Percentiles rank a stretch among this genome's conserved stretches.
phyloP scores from a whole-genome alignment of 2,797 vertebrate species.

The Prionace glauca region DNA sequence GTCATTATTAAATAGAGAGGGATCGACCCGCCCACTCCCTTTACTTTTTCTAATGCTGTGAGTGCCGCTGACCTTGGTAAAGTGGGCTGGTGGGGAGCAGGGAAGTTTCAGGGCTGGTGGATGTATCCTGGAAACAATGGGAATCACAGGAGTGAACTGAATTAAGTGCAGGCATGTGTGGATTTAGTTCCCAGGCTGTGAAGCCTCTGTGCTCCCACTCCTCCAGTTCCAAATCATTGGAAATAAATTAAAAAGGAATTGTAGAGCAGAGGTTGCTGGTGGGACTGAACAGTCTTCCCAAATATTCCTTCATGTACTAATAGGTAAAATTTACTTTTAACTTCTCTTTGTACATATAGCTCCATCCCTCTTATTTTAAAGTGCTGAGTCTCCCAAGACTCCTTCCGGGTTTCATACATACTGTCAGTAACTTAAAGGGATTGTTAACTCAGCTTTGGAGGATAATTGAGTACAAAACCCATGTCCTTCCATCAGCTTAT shows the following conservation, averaged over 20 bases:
- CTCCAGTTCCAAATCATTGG: background rate
- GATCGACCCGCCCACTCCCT: background rate
- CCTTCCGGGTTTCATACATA: background rate
- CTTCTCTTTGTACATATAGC: background rate
- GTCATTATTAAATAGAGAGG: background rate
- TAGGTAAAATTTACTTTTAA: background rate
- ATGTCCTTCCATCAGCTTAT: background rate
- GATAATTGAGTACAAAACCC: background rate
- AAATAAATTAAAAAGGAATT: background rate
- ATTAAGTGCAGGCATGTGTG: background rate
- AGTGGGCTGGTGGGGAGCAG: background rate
- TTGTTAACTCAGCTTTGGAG: background rate
- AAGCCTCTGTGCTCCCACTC: background rate
- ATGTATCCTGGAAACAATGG: background rate
- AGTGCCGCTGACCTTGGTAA: background rate
- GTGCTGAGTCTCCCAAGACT: background rate
- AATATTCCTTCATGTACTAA: background rate
- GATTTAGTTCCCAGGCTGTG: background rate
- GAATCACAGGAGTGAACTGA: background rate
- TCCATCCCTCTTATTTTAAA: background rate
- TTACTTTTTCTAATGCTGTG: background rate
- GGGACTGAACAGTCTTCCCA: background rate
- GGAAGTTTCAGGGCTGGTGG: background rate
- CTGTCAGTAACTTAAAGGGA: background rate
- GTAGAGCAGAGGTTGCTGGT: background rate